Evolutionary conservation across 1,140 invertebrate genomes (phyloP).

Genomic region (Drosophila truncata): DNA sequence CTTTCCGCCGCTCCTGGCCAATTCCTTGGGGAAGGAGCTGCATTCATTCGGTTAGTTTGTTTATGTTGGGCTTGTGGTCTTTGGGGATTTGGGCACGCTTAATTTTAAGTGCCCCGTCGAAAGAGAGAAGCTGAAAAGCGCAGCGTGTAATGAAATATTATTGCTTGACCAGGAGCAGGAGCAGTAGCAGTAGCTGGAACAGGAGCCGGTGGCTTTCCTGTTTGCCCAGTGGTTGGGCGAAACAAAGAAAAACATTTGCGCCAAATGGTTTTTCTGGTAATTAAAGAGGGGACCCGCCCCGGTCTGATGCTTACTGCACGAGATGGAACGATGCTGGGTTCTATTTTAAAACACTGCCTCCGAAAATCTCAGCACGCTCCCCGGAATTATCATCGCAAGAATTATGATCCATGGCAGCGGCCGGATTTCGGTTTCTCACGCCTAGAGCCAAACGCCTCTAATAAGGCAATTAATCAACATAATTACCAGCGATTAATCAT

Average conservation of each 20-base stretch:
- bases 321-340: slow-evolving; percentile 11
- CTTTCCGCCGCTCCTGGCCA: slow-evolving; percentile 17
- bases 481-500: slow-evolving; percentile 85
- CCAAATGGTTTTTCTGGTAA: slow-evolving; percentile 76
- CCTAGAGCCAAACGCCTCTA: slow-evolving; percentile 48
- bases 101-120: slow-evolving; percentile 82
- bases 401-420: slow-evolving; percentile 66
- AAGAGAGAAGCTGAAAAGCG: slow-evolving; percentile 55
- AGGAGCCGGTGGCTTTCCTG: slow-evolving; percentile 19
- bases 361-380: slow-evolving; percentile 62
- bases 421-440: slow-evolving; percentile 58
- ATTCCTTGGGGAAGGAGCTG: slow-evolving; percentile 67
- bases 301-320: slow-evolving; percentile 1
- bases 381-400: slow-evolving; percentile 8
- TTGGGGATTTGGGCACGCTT: slow-evolving; percentile 83
- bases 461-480: slow-evolving; percentile 85
- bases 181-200: background rate
- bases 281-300: slow-evolving; percentile 57
- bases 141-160: slow-evolving; percentile 77
- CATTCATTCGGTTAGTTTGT: slow-evolving; percentile 83
- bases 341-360: slow-evolving; percentile 56
- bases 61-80: slow-evolving; percentile 83
- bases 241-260: slow-evolving; percentile 77
- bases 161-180: slow-evolving; percentile 58
- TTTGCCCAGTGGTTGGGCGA: slow-evolving; percentile 60